Conservation (phyloP, 1,140 invertebrate species). For the Bathynomus jamesi region DNA sequence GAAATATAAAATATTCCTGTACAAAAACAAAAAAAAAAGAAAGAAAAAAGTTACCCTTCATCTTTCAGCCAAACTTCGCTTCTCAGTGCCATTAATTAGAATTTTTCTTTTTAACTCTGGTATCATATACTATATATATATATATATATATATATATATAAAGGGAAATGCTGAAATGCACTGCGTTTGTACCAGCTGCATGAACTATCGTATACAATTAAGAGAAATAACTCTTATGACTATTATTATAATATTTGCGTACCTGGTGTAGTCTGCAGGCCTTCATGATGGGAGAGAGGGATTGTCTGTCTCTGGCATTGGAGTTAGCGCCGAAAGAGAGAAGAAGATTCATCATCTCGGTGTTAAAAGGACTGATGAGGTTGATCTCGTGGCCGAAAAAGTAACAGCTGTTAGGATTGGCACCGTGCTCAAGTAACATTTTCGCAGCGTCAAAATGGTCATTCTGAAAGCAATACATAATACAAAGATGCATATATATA, state of each 20-base stretch:
- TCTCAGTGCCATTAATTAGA: no score
- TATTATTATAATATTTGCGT: no score
- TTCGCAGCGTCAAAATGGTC: slow-evolving; percentile 65
- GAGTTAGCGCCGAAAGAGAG: slow-evolving; percentile 76
- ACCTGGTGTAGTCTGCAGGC: slow-evolving; percentile 67
- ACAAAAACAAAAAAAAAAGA: no score
- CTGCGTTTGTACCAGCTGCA: neutral
- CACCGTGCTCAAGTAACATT: slow-evolving; percentile 60
- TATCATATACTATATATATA: neutral
- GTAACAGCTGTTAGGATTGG: slow-evolving; percentile 57
- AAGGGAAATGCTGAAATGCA: neutral
- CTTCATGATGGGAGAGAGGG: slow-evolving; percentile 80
- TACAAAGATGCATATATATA: no score
- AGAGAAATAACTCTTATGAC: no score
- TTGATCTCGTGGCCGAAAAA: slow-evolving; percentile 88
- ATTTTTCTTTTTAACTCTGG: no score
- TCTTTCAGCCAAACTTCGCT: no score
- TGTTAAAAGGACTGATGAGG: slow-evolving; percentile 63
- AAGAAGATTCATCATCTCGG: slow-evolving; percentile 70
- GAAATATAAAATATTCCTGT: no score
- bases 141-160: slow-evolving; percentile 3
- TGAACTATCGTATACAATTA: neutral
- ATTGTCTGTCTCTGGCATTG: slow-evolving; percentile 72
- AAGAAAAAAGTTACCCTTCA: no score
- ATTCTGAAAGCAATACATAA: no score